Evolutionary conservation across 1,140 invertebrate genomes (phyloP), one percentile per base, ranked within the genome.

Genomic region (Probaryconus sp.): DNA sequence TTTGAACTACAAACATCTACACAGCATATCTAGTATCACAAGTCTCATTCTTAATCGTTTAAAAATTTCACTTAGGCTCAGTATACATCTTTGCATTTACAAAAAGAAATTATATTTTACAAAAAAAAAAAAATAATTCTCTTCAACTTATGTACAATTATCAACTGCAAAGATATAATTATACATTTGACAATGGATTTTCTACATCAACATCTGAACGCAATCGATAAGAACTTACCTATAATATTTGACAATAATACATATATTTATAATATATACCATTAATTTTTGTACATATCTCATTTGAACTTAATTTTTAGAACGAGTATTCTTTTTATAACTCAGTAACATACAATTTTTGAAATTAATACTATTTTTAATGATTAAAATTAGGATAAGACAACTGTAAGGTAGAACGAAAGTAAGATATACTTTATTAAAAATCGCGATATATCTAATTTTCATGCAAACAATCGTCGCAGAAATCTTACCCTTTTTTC

Each of bases 11-110:
- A 56, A 65, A 68, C 33, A 45, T 78, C 53, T 65, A 81, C 64
- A 65, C 77, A 79, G 65, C 79, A 78, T 79, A 75, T 69, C 84
- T 86, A 88, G 79, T 87, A 87, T 87, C 86, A 86, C 85, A 86
- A 85, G 83, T 84, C 75, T 68, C 24, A 78, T 74, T 40, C 48
- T 56, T 16, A 48, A 65, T 47, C 14, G 5, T 30, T 55, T 26
- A 31, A 47, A 72, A 60, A 43, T 63, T 68, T 38, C 31, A 10
- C 7, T 10, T 31, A 28, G 5, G 18, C 30, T 13, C 38, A 10
- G 5, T 10, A 31, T 31, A 7, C 40, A 18, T 28, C 7, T 18
- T 50, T 18, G 4, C 55, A 40, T 40, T 21, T 50, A 21, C 3
- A 45, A 31, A 28, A 30, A 48, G 3, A 13, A 10, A 33, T 10